A percentile compares a stretch with the other conserved stretches of the same genome.
phyloP scores from a whole-genome alignment of 2,888 invertebrate genomes.

The Perithous albicinctus region DNA sequence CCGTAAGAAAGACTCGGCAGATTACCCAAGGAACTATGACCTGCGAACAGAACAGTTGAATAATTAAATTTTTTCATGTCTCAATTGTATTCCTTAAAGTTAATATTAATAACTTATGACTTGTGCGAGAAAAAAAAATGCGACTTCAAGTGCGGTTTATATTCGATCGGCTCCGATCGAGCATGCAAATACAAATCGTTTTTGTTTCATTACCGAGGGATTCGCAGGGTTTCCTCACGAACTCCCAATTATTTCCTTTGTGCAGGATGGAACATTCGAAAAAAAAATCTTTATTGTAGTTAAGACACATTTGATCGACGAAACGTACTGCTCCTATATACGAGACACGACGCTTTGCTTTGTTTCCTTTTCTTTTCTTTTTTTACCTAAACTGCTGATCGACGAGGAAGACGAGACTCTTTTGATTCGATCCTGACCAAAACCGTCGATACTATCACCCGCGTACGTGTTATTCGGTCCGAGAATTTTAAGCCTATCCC shows the following conservation, averaged over 20 bases:
- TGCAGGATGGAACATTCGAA: conserved; percentile 61
- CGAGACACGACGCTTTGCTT: background rate
- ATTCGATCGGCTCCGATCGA: conserved; percentile 29
- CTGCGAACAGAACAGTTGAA: conserved; percentile 69
- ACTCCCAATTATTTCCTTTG: conserved; percentile 85
- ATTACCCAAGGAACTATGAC: conserved; percentile 84
- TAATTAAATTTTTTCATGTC: background rate
- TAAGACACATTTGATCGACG: background rate
- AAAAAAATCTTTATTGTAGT: conserved; percentile 55
- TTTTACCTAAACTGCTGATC: conserved; percentile 87
- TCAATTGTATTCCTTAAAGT: background rate
- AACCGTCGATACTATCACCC: conserved; percentile 81
- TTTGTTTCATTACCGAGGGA: conserved; percentile 81
- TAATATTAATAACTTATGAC: background rate
- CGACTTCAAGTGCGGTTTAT: conserved; percentile 25
- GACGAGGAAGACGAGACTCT: conserved; percentile 90
- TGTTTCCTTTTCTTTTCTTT: background rate
- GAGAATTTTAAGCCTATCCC: conserved; percentile 84
- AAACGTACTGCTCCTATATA: conserved; percentile 6
- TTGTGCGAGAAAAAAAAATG: conserved; percentile 17
- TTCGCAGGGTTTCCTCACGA: conserved; percentile 84
- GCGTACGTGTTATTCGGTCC: conserved; percentile 80
- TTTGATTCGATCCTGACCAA: conserved; percentile 86
- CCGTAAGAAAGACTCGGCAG: conserved; percentile 87
- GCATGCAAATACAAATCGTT: conserved; percentile 49